These are phyloP conservation scores for Arnoldichthys spilopterus DNA, from an alignment of 2,797 vertebrate genomes.

Conservation along the genomic window DNA sequence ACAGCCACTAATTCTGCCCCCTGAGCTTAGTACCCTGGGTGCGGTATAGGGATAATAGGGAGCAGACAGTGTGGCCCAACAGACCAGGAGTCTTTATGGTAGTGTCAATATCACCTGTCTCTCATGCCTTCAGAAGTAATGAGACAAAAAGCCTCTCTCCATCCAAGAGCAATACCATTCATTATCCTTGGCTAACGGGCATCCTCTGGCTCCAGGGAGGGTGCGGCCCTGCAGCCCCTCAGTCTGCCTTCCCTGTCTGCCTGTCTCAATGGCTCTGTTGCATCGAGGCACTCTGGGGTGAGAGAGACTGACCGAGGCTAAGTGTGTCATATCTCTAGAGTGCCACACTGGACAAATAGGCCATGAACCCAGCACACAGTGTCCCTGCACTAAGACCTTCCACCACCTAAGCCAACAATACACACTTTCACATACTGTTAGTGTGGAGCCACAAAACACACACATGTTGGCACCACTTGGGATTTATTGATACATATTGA, in stretches of 20 bases:
- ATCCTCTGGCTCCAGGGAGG: slow-evolving; percentile 45
- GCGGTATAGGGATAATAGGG: slow-evolving; percentile 41
- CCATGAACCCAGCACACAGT: slow-evolving; percentile 24
- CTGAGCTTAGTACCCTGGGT: slow-evolving; percentile 22
- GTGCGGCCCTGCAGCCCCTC: slow-evolving; percentile 26
- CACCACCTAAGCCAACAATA: background rate
- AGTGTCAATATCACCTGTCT: slow-evolving; percentile 46
- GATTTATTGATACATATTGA: background rate
- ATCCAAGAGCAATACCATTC: slow-evolving; percentile 54
- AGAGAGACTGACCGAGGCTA: slow-evolving; percentile 11
- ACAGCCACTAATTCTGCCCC: slow-evolving; percentile 44
- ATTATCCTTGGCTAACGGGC: slow-evolving; percentile 59
- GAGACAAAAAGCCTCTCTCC: slow-evolving; percentile 42
- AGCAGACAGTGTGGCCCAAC: slow-evolving; percentile 41
- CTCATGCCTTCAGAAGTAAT: slow-evolving; percentile 47
- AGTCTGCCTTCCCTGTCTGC: slow-evolving; percentile 38
- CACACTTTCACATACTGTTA: slow-evolving; percentile 24
- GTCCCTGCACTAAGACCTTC: background rate
- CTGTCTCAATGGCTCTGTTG: slow-evolving; percentile 43
- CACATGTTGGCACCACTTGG: background rate
- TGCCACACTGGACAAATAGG: slow-evolving; percentile 35
- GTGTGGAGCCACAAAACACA: background rate
- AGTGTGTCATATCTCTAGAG: slow-evolving; percentile 40
- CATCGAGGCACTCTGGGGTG: background rate
- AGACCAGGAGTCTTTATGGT: slow-evolving; percentile 50